phyloP scores from a whole-genome alignment of 2,113 vertebrate species.

The Fregetta grallaria region DNA sequence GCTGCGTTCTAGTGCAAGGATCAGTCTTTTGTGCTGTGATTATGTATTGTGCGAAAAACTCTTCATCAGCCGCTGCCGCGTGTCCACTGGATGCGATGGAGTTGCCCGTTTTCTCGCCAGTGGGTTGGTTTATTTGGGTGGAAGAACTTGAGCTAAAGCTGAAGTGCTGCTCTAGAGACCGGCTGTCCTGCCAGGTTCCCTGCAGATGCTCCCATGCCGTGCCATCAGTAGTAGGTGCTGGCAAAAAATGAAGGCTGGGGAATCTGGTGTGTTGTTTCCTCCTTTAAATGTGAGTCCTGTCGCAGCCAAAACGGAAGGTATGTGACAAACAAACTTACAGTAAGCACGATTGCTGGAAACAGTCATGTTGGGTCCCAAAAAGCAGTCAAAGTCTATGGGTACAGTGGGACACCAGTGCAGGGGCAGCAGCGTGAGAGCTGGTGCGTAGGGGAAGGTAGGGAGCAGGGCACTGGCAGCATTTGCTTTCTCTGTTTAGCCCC shows the following conservation, averaged over 20 bases:
- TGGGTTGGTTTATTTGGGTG: background rate
- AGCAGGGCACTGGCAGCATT: background rate
- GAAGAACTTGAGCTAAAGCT: background rate
- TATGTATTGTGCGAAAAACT: constrained; percentile 20
- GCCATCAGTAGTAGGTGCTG: background rate
- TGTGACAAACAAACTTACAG: background rate
- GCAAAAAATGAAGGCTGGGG: background rate
- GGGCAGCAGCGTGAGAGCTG: accelerated
- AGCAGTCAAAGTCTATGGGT: background rate
- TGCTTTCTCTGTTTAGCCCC: background rate
- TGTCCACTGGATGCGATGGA: background rate
- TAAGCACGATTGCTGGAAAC: background rate
- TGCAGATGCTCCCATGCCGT: accelerated
- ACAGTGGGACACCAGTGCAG: background rate
- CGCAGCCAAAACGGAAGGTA: background rate
- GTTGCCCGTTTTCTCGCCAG: accelerated
- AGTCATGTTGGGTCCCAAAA: background rate
- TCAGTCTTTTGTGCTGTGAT: constrained; percentile 57
- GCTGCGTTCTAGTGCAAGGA: constrained; percentile 39
- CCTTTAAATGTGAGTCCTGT: background rate
- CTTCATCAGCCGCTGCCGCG: background rate
- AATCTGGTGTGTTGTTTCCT: background rate
- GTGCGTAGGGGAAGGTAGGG: background rate
- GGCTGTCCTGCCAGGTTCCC: accelerated
- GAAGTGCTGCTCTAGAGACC: background rate